These are phyloP conservation scores for Thunnus thynnus DNA, from an alignment of 2,113 vertebrate species.

Conservation along the genomic window DNA sequence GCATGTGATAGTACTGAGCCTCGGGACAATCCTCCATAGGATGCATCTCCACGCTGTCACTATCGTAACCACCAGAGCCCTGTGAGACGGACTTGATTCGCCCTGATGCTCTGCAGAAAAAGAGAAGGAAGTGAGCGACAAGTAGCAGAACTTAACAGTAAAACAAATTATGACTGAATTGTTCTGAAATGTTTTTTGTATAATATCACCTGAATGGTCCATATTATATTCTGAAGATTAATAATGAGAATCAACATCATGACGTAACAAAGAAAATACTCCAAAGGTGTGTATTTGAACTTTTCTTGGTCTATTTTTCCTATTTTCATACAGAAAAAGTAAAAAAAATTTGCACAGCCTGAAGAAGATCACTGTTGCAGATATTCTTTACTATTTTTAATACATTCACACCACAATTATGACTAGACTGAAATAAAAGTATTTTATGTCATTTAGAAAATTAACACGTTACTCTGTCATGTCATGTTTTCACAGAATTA, in stretches of 20 bases:
- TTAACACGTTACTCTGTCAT: too few species aligned
- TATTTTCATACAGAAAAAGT: too few species aligned
- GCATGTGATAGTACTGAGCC: constrained; percentile 87
- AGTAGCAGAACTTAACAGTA: too few species aligned
- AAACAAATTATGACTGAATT: neutral
- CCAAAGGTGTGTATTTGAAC: neutral
- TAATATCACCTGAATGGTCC: neutral
- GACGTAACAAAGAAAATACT: too few species aligned
- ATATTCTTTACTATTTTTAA: too few species aligned
- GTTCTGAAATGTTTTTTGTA: neutral
- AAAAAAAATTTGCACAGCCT: too few species aligned
- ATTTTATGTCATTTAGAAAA: too few species aligned
- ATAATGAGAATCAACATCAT: too few species aligned
- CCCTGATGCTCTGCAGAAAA: constrained; percentile 87
- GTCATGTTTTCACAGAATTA: too few species aligned
- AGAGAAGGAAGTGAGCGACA: neutral
- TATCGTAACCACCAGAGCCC: constrained; percentile 95
- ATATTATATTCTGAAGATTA: neutral
- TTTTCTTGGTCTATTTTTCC: neutral
- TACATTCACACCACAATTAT: too few species aligned
- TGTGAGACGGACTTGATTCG: constrained; percentile 91
- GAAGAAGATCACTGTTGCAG: too few species aligned
- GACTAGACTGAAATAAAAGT: too few species aligned
- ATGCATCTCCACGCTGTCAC: constrained; percentile 93
- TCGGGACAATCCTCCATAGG: constrained; percentile 89